Percentiles rank a stretch among this genome's conserved stretches.
phyloP scores from a whole-genome alignment of 2,113 vertebrate species.

The Menura novaehollandiae region DNA sequence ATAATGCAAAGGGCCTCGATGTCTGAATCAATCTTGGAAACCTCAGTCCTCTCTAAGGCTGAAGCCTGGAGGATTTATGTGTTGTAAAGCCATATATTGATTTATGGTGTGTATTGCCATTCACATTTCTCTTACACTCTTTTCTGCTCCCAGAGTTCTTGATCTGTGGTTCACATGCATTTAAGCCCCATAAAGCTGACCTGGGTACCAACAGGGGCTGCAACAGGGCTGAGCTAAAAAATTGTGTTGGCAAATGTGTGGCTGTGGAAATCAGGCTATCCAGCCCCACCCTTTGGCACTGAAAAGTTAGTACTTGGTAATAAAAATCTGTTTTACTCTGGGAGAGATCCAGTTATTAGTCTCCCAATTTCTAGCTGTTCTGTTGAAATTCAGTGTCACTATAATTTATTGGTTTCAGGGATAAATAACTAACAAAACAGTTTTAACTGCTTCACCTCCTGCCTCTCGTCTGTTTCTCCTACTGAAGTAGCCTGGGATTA shows the following conservation, averaged over 20 bases:
- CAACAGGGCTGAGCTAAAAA: neutral
- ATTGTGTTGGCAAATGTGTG: neutral
- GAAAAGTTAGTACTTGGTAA: neutral
- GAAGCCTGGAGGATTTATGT: neutral
- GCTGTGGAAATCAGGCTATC: neutral
- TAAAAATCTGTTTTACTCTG: neutral
- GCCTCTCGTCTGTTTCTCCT: neutral
- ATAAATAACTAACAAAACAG: neutral
- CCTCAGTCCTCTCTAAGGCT: neutral
- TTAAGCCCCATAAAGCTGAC: neutral
- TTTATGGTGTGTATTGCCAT: neutral
- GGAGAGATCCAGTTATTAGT: neutral
- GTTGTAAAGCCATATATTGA: neutral
- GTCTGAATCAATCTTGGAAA: neutral
- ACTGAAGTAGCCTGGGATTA: neutral
- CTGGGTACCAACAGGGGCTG: neutral
- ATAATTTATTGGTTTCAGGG: neutral
- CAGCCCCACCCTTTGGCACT: constrained; percentile 44
- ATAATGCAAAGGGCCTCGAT: neutral
- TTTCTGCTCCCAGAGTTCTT: neutral
- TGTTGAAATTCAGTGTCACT: neutral
- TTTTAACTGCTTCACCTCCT: neutral
- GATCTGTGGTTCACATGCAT: neutral
- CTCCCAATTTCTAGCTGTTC: neutral
- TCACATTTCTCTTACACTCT: neutral